Conservation (phyloP, 2,888 invertebrate genomes). For the Pegoplata infirma region DNA sequence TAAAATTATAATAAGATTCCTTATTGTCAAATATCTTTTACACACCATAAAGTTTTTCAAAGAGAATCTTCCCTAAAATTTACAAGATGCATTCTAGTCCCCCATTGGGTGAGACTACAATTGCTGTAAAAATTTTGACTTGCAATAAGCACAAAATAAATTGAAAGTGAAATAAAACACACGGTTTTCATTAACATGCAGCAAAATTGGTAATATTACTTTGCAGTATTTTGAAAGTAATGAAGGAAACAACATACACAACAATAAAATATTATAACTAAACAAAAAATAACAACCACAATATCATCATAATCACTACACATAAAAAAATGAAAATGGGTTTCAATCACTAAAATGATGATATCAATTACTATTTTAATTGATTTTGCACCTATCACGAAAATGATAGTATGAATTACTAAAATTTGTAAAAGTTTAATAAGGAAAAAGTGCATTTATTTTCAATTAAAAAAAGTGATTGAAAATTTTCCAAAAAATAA, state of each 20-base stretch:
- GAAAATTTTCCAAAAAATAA: no score
- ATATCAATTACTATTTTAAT: no score
- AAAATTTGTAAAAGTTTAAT: no score
- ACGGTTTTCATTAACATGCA: slow-evolving; percentile 50
- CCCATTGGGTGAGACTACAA: slow-evolving; percentile 5
- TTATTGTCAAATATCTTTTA: slow-evolving; percentile 29
- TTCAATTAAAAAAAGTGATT: no score
- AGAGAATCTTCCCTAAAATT: slow-evolving; percentile 11
- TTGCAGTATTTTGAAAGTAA: no score
- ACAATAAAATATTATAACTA: not conserved
- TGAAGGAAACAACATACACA: not conserved
- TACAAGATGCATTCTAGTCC: slow-evolving; percentile 10
- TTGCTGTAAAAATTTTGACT: slow-evolving; percentile 53
- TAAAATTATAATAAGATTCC: not conserved
- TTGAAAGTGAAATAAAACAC: slow-evolving; percentile 65
- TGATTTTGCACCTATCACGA: no score
- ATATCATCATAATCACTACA: not conserved
- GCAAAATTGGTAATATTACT: slow-evolving; percentile 3
- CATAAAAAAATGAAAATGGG: no score
- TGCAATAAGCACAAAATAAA: slow-evolving; percentile 59
- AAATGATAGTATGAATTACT: no score
- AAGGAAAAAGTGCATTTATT: no score
- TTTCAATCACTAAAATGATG: no score
- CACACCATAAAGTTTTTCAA: slow-evolving; percentile 17
- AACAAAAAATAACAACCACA: not conserved